phyloP scores from a whole-genome alignment of 2,888 invertebrate species.

The Mechanitis mazaeus region DNA sequence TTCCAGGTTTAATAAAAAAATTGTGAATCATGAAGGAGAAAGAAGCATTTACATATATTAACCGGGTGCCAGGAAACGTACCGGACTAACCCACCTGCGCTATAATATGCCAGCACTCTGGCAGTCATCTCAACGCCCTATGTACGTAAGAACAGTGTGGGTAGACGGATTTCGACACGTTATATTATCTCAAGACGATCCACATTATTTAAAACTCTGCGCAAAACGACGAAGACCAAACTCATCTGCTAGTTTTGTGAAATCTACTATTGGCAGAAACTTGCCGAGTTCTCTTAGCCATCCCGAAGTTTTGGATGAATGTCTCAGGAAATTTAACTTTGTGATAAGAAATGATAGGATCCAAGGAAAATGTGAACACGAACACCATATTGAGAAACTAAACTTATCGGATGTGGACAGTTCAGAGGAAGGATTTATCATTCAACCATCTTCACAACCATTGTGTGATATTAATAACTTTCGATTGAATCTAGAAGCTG shows the following conservation, averaged over 20 bases:
- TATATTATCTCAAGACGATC: conserved; percentile 80
- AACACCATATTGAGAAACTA: conserved; percentile 48
- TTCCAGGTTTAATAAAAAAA: conserved; percentile 23
- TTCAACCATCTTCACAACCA: conserved; percentile 50
- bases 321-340: conserved; percentile 51
- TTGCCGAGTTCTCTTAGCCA: conserved; percentile 45
- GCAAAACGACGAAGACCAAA: conserved; percentile 50
- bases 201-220: conserved; percentile 50
- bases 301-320: conserved; percentile 44
- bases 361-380: conserved; percentile 36
- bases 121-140: conserved; percentile 79
- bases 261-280: conserved; percentile 29
- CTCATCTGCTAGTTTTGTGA: conserved; percentile 51
- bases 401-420: conserved; percentile 54
- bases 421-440: conserved; percentile 50
- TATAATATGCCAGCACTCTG: conserved; percentile 76
- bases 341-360: conserved; percentile 52
- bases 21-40: conserved; percentile 56
- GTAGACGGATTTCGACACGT: conserved; percentile 83
- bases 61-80: conserved; percentile 50
- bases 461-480: conserved; percentile 44
- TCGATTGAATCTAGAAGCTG: conserved; percentile 35
- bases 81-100: conserved; percentile 29
- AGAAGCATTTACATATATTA: conserved; percentile 42
- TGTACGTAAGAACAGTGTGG: conserved; percentile 82